Evolutionary conservation across 2,113 vertebrate species (phyloP), one percentile per base, ranked within the genome.

Genomic region (Otis tarda): DNA sequence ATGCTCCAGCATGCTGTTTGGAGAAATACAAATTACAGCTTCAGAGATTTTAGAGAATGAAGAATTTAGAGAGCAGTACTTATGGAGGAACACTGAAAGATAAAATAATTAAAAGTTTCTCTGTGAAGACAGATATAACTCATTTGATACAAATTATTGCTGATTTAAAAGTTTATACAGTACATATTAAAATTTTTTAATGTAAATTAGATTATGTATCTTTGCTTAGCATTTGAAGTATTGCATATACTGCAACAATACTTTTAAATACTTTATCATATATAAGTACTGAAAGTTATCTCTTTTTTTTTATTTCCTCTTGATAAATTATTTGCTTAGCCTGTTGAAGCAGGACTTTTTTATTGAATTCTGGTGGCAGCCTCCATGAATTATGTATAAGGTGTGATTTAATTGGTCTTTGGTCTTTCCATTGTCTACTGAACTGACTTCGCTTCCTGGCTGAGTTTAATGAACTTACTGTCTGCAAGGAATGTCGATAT

Each of bases 391-490:
- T 63, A 81, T 93, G 41, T 49, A 75, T 78, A 68, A 93, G 80
- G 49, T 86, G 68, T 88, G 56, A 52, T 68, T 87, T 96, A 92
- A 95, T 75, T 91, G 61, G n/a, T 85, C 77, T 79, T 33, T 61
- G 56, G 13, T 89, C 49, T 90, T 94, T 68, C 64, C 53, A 33
- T 90, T 94, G 69, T 90, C 83, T 86, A 6, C 76, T 69, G 92
- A 86, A 79, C 35, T 90, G 52, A 50, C 84, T 95, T 90, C 3
- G 3, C 52, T 94, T 91, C 71, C 81, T 83, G 91, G 23, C 87
- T 63, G 78, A 77, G 56, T 91, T 81, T 91, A 90, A 96, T 93
- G 80, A 95, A 83, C 64, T 84, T 75, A 27, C 81, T 70, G 45
- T 79, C 93, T 73, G 30, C 52, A 30, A 64, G 52, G 78, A 90